Conservation (phyloP, 1,140 invertebrate genomes). For the Apis mellifera region DNA sequence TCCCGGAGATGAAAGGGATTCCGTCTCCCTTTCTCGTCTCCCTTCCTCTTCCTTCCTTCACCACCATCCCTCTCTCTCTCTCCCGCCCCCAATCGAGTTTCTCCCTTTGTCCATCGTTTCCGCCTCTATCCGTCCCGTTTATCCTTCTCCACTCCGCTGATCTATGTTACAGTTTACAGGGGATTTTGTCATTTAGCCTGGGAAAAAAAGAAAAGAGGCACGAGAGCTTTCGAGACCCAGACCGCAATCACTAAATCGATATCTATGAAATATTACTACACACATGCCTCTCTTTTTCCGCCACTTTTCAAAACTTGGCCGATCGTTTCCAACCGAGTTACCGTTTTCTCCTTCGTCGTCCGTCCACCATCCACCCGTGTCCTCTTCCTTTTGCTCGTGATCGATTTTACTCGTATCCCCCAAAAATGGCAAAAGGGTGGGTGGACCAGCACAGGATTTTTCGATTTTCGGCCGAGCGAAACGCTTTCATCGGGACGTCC, state of each 20-base stretch:
- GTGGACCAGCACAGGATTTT: background rate
- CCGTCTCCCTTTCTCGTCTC: background rate
- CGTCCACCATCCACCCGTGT: background rate
- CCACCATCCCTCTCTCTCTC: background rate
- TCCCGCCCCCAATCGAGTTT: background rate
- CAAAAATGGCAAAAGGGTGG: no score
- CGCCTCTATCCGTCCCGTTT: constrained; percentile 14
- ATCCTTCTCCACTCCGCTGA: constrained; percentile 10
- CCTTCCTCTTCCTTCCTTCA: background rate
- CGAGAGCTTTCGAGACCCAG: background rate
- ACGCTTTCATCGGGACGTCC: background rate
- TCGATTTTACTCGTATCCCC: background rate
- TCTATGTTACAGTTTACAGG: constrained; percentile 36
- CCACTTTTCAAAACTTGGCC: background rate
- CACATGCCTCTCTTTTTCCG: no score
- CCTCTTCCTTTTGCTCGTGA: background rate
- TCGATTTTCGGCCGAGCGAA: background rate
- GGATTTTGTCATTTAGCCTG: constrained; percentile 29
- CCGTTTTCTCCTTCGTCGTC: background rate
- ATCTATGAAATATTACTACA: constrained; percentile 1
- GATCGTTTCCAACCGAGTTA: background rate
- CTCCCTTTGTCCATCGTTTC: constrained; percentile 19
- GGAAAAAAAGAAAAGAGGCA: background rate
- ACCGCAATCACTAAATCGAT: background rate
- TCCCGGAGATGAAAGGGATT: constrained; percentile 53